Base-by-base conservation (phyloP, 2,888 invertebrate species). In the Sicus ferrugineus region DNA sequence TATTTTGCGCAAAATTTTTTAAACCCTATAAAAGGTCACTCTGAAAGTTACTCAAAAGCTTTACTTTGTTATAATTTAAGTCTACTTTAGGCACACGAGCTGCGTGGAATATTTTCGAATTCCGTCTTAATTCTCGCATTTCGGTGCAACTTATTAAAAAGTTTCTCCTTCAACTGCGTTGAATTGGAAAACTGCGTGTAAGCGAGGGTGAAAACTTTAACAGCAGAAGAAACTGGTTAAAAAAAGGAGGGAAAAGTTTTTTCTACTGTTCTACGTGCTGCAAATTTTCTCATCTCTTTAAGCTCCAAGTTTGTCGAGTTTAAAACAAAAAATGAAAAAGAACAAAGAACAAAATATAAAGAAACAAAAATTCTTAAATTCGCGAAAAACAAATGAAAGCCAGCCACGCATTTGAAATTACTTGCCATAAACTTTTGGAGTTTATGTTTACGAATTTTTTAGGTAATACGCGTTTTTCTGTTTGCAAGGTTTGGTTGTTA, bases 131-230 rank as follows among this genome's bases (percentile, higher is more conserved):
- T 26, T 23, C 42, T 38, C 21, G 59, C 19, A 3, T 58, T 58
- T 34, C 34, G 14, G 7, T 23, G 21, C 19, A 11, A 61, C 21
- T 61, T 61, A 42, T 61, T 61, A 34, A 61, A 61, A 61, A 61
- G 59, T 61, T 61, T 61, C 31, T 61, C 11, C 46, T 46, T 54
- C 54, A 61, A 21, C 38, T 58, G 59, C 42, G 14, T 34, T 61
- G 23, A 38, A 9, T 42, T 28, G 59, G n/a, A 38, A 61, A 61
- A 61, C 31, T 21, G 58, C 42, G 59, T 21, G 19, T 9, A 61
- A 58, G 3, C 34, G 31, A 14, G 14, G 34, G 59, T 61, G n/a
- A 38, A 61, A 58, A 31, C 1, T 23, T 11, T 21, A 16, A 38
- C 3, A 2, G 54, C 23, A n/a, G 23, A 23, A 2, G 54, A 54